Conservation (phyloP, 2,113 vertebrate species). For the Paratilapia polleni region DNA sequence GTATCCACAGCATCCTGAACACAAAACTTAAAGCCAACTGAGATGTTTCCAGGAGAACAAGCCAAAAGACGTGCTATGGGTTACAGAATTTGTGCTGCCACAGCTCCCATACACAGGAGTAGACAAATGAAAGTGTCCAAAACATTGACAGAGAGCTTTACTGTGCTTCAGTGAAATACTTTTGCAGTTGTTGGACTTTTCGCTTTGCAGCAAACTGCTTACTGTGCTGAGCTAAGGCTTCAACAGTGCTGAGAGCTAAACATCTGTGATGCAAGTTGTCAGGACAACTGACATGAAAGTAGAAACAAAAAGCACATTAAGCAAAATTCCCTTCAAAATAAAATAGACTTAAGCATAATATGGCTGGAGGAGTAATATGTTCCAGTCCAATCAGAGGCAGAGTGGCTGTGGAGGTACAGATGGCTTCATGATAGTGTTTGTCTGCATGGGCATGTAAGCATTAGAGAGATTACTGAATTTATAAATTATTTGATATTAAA, state of each 20-base stretch:
- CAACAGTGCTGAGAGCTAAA: not conserved
- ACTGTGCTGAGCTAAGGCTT: not conserved
- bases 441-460: not conserved
- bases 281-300: accelerated
- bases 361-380: not conserved
- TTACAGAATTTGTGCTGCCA: not conserved
- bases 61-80: accelerated
- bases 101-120: not conserved
- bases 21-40: not conserved
- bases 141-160: not conserved
- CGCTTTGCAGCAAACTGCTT: not conserved
- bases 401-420: no score
- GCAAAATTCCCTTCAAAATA: not conserved
- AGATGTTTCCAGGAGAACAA: not conserved
- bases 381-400: not conserved
- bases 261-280: not conserved
- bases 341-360: not conserved
- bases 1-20: not conserved
- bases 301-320: not conserved
- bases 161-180: not conserved
- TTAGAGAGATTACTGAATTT: not conserved
- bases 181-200: not conserved
- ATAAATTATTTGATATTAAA: not conserved
- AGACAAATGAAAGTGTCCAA: not conserved
- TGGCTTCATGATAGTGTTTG: not conserved